Base-by-base conservation (phyloP, 2,888 invertebrate species). In the Torymus tubicola region DNA sequence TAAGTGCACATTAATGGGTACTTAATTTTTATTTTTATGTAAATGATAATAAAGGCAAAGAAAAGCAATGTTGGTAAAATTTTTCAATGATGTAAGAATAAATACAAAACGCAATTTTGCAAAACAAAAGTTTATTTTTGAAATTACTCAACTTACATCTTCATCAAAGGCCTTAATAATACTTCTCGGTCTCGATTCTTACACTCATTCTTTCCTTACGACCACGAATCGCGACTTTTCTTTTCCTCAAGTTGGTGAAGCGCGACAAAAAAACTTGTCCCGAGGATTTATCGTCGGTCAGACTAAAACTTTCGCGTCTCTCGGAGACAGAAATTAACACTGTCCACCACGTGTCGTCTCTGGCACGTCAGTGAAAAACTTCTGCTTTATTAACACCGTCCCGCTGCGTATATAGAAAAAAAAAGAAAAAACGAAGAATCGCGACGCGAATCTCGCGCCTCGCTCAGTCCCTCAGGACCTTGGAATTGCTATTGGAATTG, bases 361-460 rank as follows among this genome's bases (percentile, higher is more conserved):
- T 69, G 61, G 24, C 8, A 8, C 42, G 42, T 8, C 8, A 42
- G 42, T 42, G 58, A 63, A 76, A 68, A 24, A 24, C 16, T 55
- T 24, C 8, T 42, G 42, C 68, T 76, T 68, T 75, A 75, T 76
- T 69, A 68, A 55, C 8, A 76, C 10, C 18, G 16, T 53, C 16
- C 21, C 53, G 0, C 13, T 18, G 42, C 10, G 42, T 8, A 42
- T 42, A 42, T 42, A 42, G 0, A 24, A 65, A 21, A 68, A 57
- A 60, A 60, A 18, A 61, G 52, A 55, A 18, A 31, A n/a, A 69
- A 58, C 31, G 8, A 61, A 68, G 3, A 65, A 16, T 42, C 42
- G 42, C 8, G 42, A 42, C 10, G 8, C 42, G 42, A 42, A 31
- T 31, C 3, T 31, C 13, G 4, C 11, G 12, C n/a, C 4, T n/a